Conservation (phyloP, 2,888 invertebrate species). For the Chromoteleia sp. region DNA sequence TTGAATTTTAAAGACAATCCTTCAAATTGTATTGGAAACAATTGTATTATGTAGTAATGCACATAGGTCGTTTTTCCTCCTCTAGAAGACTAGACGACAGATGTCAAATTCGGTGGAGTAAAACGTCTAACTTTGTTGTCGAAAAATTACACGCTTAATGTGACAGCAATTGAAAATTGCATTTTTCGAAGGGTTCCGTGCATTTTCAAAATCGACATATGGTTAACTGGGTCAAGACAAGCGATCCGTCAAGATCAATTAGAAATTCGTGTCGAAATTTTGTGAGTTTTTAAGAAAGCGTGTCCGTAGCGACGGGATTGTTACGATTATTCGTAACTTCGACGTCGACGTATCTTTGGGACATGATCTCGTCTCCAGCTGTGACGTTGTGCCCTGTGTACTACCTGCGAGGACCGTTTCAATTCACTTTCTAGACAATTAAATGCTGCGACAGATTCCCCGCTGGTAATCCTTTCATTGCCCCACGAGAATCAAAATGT, state of each 20-base stretch:
- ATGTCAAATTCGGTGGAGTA: conserved; percentile 22
- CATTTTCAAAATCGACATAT: conserved; percentile 20
- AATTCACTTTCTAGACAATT: conserved; percentile 72
- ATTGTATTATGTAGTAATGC: too few species aligned
- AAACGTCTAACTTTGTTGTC: conserved; percentile 26
- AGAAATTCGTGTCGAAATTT: conserved; percentile 37
- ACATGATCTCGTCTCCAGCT: conserved; percentile 65
- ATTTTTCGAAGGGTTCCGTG: conserved; percentile 6
- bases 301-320: conserved; percentile 29
- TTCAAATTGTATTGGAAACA: too few species aligned
- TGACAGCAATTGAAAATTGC: conserved; percentile 9
- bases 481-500: conserved; percentile 72
- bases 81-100: not conserved
- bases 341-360: conserved; percentile 55
- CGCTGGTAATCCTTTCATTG: conserved; percentile 75
- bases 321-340: conserved; percentile 57
- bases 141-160: conserved; percentile 24
- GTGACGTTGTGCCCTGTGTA: conserved; percentile 51
- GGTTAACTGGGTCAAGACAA: conserved; percentile 21
- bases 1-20: too few species aligned
- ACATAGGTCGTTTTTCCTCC: not conserved
- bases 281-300: conserved; percentile 13
- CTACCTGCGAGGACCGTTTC: conserved; percentile 55
- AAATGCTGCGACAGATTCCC: conserved; percentile 75
- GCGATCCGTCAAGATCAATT: conserved; percentile 28